Evolutionary conservation across 2,888 invertebrate genomes (phyloP).

Genomic region (Anaspis maculata): DNA sequence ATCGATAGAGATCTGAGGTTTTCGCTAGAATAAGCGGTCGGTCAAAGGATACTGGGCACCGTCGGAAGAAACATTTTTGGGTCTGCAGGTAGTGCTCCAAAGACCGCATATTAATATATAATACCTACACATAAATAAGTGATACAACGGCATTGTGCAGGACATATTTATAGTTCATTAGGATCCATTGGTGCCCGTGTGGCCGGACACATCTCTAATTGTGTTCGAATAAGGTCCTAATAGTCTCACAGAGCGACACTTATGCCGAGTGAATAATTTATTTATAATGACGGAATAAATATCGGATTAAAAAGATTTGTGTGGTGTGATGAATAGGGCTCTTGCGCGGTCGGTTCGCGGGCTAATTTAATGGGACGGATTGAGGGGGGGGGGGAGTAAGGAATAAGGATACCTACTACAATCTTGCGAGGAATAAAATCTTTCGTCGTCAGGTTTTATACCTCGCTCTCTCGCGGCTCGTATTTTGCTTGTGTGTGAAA

Average conservation of each 20-base stretch:
- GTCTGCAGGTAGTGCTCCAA: conserved; percentile 8
- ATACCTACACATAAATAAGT: conserved; percentile 41
- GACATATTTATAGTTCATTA: conserved; percentile 45
- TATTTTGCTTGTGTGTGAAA: conserved; percentile 32
- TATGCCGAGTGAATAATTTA: conserved; percentile 40
- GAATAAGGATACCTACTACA: too few species aligned
- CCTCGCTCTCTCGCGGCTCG: conserved; percentile 11
- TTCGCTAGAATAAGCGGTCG: too few species aligned
- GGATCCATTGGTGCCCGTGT: conserved; percentile 38
- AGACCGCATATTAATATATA: conserved; percentile 38
- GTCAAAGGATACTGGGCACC: too few species aligned
- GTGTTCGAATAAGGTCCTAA: conserved; percentile 42
- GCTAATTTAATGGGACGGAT: conserved; percentile 31
- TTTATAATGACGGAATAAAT: conserved; percentile 44
- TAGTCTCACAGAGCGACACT: conserved; percentile 38
- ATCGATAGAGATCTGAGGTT: too few species aligned
- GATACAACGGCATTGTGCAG: conserved; percentile 40
- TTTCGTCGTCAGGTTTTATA: conserved; percentile 7
- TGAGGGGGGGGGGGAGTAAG: conserved; percentile 15
- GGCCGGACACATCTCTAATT: conserved; percentile 43
- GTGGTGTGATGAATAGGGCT: conserved; percentile 39
- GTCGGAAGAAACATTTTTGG: conserved; percentile 18
- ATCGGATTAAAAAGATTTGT: conserved; percentile 44
- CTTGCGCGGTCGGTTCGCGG: conserved; percentile 7
- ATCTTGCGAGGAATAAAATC: too few species aligned